A percentile compares a stretch with the other conserved stretches of the same genome.
Conservation (phyloP, 1,140 invertebrate genomes). For the Meteorus sp. region DNA sequence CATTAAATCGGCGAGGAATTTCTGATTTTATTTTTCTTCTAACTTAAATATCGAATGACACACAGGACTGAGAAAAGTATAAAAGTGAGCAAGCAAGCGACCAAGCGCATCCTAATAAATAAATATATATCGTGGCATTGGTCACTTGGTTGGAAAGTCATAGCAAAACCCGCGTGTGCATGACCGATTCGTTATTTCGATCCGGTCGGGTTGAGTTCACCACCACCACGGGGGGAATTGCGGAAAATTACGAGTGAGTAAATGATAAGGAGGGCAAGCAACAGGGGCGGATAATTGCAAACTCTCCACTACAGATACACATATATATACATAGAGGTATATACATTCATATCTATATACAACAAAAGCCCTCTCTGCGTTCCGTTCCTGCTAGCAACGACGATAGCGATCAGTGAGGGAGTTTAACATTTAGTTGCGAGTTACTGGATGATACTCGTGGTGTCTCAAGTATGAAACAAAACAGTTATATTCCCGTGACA, state of each 20-base stretch:
- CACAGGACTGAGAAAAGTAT: too few species aligned
- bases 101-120: not conserved
- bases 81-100: not conserved
- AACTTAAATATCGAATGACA: too few species aligned
- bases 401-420: conserved; percentile 40
- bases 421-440: too few species aligned
- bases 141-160: conserved; percentile 2
- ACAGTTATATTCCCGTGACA: too few species aligned
- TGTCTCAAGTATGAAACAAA: too few species aligned
- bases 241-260: conserved; percentile 23
- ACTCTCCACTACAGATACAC: too few species aligned
- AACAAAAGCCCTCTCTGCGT: conserved; percentile 38
- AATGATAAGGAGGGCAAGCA: conserved; percentile 27
- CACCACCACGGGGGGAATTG: not conserved
- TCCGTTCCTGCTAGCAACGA: conserved; percentile 43
- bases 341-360: not conserved
- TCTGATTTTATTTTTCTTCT: too few species aligned
- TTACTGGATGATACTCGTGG: too few species aligned
- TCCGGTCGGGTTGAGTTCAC: not conserved
- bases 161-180: conserved; percentile 13
- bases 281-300: conserved; percentile 26
- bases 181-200: conserved; percentile 20
- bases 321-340: not conserved
- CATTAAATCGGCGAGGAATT: too few species aligned
- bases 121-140: too few species aligned